phyloP scores from a whole-genome alignment of 2,797 vertebrate genomes.

The Nyctibius grandis region DNA sequence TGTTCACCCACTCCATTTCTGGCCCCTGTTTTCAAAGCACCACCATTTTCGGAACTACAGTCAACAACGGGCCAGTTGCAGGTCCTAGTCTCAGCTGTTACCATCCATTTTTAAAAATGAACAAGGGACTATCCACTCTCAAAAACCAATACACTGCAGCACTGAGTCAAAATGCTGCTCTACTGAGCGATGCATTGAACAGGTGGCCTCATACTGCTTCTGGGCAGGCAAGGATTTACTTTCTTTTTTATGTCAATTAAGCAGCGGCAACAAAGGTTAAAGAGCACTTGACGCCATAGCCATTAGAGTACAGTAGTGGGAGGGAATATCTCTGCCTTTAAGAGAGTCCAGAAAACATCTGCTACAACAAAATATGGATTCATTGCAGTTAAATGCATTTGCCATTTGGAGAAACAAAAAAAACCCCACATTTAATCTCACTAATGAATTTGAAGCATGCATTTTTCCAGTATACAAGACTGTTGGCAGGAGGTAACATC shows the following conservation, averaged over 20 bases:
- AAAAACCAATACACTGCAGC: background rate
- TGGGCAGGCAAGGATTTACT: conserved; percentile 1
- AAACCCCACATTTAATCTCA: background rate
- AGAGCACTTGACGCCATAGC: background rate
- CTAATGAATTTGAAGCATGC: background rate
- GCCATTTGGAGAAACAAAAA: background rate
- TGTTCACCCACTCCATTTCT: fast-evolving
- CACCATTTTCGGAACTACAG: background rate
- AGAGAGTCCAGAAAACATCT: conserved; percentile 10
- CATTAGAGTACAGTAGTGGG: background rate
- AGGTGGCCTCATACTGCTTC: background rate
- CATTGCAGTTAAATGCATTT: conserved; percentile 5
- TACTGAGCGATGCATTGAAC: background rate
- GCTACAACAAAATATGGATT: background rate
- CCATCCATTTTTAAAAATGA: background rate
- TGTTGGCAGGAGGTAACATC: background rate
- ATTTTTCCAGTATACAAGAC: background rate
- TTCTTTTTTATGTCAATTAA: background rate
- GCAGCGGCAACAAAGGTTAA: conserved; percentile 24
- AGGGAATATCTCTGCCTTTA: background rate
- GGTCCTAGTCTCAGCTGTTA: background rate
- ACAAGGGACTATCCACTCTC: background rate
- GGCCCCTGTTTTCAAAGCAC: background rate
- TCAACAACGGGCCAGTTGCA: background rate
- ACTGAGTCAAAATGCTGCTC: background rate